These are phyloP conservation scores for Acrobasis repandana DNA, from an alignment of 2,888 invertebrate genomes.

Conservation along the genomic window DNA sequence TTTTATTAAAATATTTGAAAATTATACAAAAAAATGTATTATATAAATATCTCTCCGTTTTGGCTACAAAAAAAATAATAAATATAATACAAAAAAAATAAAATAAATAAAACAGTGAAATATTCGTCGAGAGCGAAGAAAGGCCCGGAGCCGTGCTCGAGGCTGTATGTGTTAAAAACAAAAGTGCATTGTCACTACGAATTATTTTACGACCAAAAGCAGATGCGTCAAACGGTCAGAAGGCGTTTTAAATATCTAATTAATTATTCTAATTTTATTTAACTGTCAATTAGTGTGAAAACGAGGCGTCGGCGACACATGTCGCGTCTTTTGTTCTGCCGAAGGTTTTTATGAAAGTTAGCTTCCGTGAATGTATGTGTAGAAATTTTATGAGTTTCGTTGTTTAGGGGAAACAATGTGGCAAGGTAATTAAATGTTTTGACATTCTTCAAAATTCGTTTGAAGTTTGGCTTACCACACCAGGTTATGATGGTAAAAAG, in stretches of 20 bases:
- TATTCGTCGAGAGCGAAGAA: too few species aligned
- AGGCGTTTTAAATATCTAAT: conserved; percentile 17
- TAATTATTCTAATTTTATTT: conserved; percentile 16
- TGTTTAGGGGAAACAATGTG: conserved; percentile 3
- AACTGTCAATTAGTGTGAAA: conserved; percentile 19
- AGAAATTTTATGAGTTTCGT: conserved; percentile 6
- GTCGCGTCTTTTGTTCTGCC: conserved; percentile 11
- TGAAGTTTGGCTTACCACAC: too few species aligned
- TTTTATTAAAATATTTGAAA: too few species aligned
- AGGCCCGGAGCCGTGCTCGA: too few species aligned
- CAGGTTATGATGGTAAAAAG: too few species aligned
- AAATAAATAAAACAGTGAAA: too few species aligned
- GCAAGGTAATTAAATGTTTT: neutral
- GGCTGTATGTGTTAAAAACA: too few species aligned
- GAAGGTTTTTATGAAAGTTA: neutral
- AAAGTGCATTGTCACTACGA: neutral
- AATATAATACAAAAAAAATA: too few species aligned
- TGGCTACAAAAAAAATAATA: too few species aligned
- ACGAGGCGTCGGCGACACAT: conserved; percentile 11
- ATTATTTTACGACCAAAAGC: conserved; percentile 8
- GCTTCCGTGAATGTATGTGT: conserved; percentile 5
- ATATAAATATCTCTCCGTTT: too few species aligned
- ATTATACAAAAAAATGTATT: too few species aligned
- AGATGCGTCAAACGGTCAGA: conserved; percentile 7
- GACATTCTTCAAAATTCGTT: neutral